Conservation (phyloP, 1,140 invertebrate genomes). For the Eriocheir sinensis region DNA sequence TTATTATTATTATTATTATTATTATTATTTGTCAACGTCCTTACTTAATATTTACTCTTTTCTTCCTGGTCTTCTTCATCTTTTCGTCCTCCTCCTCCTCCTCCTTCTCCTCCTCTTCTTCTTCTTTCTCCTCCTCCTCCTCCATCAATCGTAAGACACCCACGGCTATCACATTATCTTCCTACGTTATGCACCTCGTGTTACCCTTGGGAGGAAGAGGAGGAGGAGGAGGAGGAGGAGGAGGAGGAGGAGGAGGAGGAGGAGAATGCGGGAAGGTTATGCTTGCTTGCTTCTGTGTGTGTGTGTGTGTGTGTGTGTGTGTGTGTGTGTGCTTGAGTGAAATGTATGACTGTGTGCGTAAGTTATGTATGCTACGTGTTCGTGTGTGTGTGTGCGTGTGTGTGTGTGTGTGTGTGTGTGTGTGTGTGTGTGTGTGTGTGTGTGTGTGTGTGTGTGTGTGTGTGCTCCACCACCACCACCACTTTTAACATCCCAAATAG, state of each 20-base stretch:
- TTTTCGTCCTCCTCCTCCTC: neutral
- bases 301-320: neutral
- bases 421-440: too few species aligned
- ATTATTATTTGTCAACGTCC: too few species aligned
- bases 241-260: conserved; percentile 13
- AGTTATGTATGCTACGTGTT: neutral
- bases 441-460: too few species aligned
- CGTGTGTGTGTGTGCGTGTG: neutral
- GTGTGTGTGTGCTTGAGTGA: too few species aligned
- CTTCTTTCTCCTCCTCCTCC: neutral
- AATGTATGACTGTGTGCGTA: too few species aligned
- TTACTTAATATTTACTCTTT: too few species aligned
- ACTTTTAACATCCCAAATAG: too few species aligned
- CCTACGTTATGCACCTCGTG: neutral
- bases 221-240: conserved; percentile 1
- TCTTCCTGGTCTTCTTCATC: too few species aligned
- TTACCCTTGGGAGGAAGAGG: neutral
- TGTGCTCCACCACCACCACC: too few species aligned
- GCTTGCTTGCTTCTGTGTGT: neutral
- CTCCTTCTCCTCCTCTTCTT: neutral
- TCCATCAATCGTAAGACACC: neutral
- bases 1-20: too few species aligned
- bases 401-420: neutral
- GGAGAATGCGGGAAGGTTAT: neutral
- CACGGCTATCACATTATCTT: conserved; percentile 6